Conservation (phyloP, 2,797 vertebrate genomes). For the Varecia variegata region DNA sequence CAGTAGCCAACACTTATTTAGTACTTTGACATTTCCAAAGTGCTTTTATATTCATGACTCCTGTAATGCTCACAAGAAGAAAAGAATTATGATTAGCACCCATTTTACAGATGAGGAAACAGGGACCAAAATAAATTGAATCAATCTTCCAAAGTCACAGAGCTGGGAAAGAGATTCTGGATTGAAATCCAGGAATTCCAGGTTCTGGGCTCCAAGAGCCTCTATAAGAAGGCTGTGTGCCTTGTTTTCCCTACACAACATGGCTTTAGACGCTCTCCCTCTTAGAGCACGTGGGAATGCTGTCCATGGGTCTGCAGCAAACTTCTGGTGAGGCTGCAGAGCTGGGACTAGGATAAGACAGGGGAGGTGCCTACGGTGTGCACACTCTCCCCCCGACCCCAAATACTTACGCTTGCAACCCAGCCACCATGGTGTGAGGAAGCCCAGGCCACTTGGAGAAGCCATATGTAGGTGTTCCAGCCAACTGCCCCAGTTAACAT, state of each 20-base stretch:
- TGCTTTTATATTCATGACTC: background rate
- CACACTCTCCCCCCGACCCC: background rate
- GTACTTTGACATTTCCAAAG: background rate
- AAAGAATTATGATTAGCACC: background rate
- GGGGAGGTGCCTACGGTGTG: background rate
- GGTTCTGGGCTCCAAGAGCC: background rate
- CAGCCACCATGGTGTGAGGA: background rate
- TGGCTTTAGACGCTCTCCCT: background rate
- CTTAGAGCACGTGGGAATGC: background rate
- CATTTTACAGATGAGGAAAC: background rate
- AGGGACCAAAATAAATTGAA: background rate
- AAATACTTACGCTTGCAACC: background rate
- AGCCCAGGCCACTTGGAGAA: background rate
- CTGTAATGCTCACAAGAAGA: background rate
- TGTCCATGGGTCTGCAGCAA: background rate
- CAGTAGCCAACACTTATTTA: background rate
- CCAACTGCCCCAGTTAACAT: no score
- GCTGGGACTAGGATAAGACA: background rate
- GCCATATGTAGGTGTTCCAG: background rate
- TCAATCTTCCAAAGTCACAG: background rate
- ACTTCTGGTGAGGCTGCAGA: background rate
- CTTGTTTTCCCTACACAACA: background rate
- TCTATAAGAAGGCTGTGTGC: fast-evolving
- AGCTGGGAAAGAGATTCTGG: background rate
- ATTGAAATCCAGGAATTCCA: background rate